Evolutionary conservation across 2,888 invertebrate genomes (phyloP), one percentile per base, ranked within the genome.

Genomic region (Sminthurinus aureus): DNA sequence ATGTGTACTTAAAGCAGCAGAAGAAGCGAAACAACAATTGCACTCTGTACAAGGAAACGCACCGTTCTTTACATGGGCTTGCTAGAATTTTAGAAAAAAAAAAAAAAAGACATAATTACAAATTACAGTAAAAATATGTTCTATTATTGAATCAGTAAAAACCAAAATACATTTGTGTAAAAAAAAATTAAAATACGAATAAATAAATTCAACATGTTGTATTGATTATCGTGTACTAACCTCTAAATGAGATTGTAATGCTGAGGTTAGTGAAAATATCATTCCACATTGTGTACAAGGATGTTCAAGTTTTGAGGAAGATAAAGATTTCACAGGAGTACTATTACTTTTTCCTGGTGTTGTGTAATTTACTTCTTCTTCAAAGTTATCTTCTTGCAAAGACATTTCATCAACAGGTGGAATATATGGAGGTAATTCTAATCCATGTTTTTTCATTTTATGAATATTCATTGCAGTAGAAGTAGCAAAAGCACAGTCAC

Each of bases 11-110:
- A 83, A 75, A 18, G 38, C 51, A 0, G 24, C 18, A 1, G 73
- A 18, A 24, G 71, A 51, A 38, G 74, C 79, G 79, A 83, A 83
- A 0, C 79, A 51, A 50, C 83, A 83, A 18, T 66, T 50, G 24
- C 83, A 83, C 8, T 24, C 18, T 22, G 64, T 24, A 51, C 83
- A 83, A 2, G 74, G 66, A 79, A 74, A 83, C 38, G 74, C 20
- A 8, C 83, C 83, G 64, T 75, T 66, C 26, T 26, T 24, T 0
- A 83, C 83, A 67, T 83, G 83, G 4, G 83, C 79, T 71, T 26
- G 69, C 24, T 71, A 24, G 9, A 58, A 58, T 0, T 58, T 58
- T 58, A 13, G 9, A 58, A 15, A 52, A 8, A 52, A 13, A 13
- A 52, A 52, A 11, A 52, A 52, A n/a, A n/a, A 11, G 13, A 8